Base-by-base conservation (phyloP, 2,888 invertebrate genomes). In the Patella depressa region DNA sequence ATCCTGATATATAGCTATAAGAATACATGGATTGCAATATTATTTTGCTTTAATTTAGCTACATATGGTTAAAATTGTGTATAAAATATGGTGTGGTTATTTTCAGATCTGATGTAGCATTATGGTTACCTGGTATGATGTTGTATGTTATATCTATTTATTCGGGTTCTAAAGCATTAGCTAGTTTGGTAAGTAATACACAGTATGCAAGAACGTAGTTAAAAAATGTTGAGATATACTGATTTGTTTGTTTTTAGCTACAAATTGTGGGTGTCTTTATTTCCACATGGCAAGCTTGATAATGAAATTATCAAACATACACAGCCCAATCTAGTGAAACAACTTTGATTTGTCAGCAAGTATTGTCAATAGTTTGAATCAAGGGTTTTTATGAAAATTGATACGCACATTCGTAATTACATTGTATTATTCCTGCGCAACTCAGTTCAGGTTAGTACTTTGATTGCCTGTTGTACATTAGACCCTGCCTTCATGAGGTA, bases 101-200 rank as follows among this genome's bases (percentile, higher is more conserved):
- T 80, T 81, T 70, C 80, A 84, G 84, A 80, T 74, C 65, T 65
- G 84, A 84, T 11, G 74, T 85, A 74, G 85, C 85, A 3, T 76
- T 82, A 54, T 89, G 88, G 87, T 78, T 88, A 17, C 88, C 88
- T 17, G 88, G 87, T 5, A 87, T 88, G 86, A 83, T 88, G 73
- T 81, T 85, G 45, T 89, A 87, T 82, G 88, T 88, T 0, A 74
- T 81, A 9, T 87, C 88, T 24, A 88, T 88, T 54, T 89, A 89
- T 76, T 85, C 89, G 4, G 88, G 88, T 12, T 88, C 88, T 12
- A 87, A 85, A 75, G 88, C 87, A 17, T 78, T 89, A 7, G 85
- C 88, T 55, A 85, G 78, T 73, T 73, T 88, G 83, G 88, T 88
- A 81, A 78, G 85, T 81, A 45, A 45, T 9, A 45, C 7, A 9